Conservation (phyloP, 1,140 invertebrate species). For the Halesus radiatus region DNA sequence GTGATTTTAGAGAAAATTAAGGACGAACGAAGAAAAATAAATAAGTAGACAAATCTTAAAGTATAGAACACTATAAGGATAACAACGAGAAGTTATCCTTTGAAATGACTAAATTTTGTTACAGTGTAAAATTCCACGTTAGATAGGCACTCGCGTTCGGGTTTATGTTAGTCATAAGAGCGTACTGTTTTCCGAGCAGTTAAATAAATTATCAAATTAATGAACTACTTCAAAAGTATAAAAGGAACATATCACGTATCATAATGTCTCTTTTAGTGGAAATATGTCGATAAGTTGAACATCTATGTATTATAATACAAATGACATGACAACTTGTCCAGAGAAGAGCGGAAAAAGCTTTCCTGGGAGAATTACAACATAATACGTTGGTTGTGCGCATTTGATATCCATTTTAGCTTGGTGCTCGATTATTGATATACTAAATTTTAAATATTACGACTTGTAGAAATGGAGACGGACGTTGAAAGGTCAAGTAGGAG, state of each 20-base stretch:
- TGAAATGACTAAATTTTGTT: no score
- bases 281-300: slow-evolving; percentile 1
- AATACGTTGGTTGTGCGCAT: not conserved
- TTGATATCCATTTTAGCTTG: not conserved
- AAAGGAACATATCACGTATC: not conserved
- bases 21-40: no score
- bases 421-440: not conserved
- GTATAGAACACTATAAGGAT: no score
- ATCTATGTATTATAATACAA: not conserved
- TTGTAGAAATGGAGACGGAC: not conserved
- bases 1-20: no score
- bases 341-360: not conserved
- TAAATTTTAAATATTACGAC: not conserved
- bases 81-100: no score
- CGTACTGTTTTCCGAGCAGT: no score
- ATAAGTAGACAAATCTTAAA: no score
- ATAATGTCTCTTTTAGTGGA: slow-evolving; percentile 30
- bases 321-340: no score
- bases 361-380: not conserved
- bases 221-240: not conserved
- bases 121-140: no score
- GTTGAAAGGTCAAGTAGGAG: not conserved
- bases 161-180: no score
- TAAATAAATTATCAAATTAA: no score
- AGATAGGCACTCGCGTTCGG: no score